Base-by-base conservation (phyloP, 2,113 vertebrate species). In the Phaethon lepturus region DNA sequence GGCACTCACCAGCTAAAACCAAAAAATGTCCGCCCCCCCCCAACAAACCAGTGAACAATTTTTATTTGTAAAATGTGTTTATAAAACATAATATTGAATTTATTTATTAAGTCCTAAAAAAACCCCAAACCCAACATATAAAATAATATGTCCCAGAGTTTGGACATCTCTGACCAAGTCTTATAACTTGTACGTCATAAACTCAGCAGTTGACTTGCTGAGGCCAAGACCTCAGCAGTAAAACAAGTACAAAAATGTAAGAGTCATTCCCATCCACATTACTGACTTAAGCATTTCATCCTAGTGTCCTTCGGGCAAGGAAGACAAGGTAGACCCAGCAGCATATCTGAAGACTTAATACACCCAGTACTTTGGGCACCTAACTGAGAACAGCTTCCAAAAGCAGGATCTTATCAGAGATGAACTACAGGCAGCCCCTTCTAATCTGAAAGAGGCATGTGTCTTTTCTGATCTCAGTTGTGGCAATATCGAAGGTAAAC, bases 21-120 rank as follows among this genome's bases (percentile, higher is more conserved):
- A 20, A 33, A 64, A 52, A 55, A 24, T 1, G 2, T 4, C 3
- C 10, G 7, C 5, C 7, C 38, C 11, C 19, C 26, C 15, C 8
- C 17, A 11, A 29, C 44, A 53, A 91, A 33, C 38, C 38, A 38
- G 6, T 29, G 23, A 76, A 18, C 10, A 10, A 11, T 10, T 50
- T 74, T 47, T 15, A 53, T 49, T 58, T 82, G 45, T 53, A 26
- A 52, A 56, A 83, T 38, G 7, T 11, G 45, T 67, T 68, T 50
- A 9, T 35, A 63, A 76, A 52, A 49, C 17, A 17, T 33, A 44
- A 28, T 33, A 24, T 56, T 75, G 14, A 23, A 44, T 29, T 24
- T 71, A 53, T 52, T 76, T 49, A 55, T 33, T 66, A 60, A 85
- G 42, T 33, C 71, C 8, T 35, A 33, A 50, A 38, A 42, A 76